phyloP scores from a whole-genome alignment of 64 coral and sea anemone species.

The Montipora sp. region DNA sequence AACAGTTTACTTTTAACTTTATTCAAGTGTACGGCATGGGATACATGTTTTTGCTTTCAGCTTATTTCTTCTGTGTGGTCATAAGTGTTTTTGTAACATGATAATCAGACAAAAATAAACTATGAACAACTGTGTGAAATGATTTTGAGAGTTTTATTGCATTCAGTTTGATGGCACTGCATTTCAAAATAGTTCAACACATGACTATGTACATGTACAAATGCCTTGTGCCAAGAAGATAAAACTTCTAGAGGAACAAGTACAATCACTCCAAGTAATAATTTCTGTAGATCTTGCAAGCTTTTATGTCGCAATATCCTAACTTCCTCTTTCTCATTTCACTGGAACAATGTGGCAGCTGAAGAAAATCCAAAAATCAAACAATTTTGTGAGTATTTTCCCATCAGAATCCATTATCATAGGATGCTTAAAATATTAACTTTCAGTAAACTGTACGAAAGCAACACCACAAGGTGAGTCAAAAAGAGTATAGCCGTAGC shows the following conservation, averaged over 20 bases:
- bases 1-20: neutral
- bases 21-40: too few species aligned
- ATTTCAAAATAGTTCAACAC: neutral
- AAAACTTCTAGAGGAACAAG: too few species aligned
- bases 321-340: neutral
- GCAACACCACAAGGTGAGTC: too few species aligned
- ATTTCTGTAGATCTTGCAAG: too few species aligned
- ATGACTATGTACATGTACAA: neutral
- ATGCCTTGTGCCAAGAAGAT: neutral
- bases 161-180: neutral
- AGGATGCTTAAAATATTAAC: too few species aligned
- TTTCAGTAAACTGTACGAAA: too few species aligned
- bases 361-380: neutral
- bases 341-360: slow-evolving; percentile 66
- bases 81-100: too few species aligned
- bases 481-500: too few species aligned
- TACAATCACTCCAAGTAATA: too few species aligned
- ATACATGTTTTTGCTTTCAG: too few species aligned
- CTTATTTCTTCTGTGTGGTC: too few species aligned
- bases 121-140: neutral
- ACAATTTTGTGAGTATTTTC: neutral
- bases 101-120: neutral
- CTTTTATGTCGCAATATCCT: neutral
- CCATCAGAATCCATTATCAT: too few species aligned
- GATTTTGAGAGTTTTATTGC: neutral